phyloP scores from a whole-genome alignment of 2,888 invertebrate genomes.

The Scotopteryx bipunctaria region DNA sequence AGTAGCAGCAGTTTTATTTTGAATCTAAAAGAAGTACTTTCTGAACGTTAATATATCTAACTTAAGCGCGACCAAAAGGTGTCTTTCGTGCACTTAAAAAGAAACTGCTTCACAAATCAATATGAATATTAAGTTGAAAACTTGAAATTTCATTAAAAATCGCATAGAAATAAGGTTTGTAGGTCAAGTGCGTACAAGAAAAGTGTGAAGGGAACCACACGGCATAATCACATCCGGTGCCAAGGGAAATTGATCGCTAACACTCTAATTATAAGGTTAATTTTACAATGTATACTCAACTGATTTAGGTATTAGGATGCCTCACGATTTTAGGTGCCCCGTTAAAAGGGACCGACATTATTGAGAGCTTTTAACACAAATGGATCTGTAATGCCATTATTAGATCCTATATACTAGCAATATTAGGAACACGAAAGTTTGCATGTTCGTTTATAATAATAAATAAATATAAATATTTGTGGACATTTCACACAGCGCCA shows the following conservation, averaged over 20 bases:
- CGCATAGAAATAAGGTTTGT: constrained; percentile 50
- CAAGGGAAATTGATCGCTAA: constrained; percentile 17
- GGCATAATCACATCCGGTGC: constrained; percentile 27
- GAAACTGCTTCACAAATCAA: constrained; percentile 1
- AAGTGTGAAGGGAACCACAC: constrained; percentile 23
- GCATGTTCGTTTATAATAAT: no score
- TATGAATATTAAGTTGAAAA: constrained; percentile 22
- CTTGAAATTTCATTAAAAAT: constrained; percentile 45
- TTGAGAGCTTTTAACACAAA: constrained; percentile 58
- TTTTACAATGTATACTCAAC: constrained; percentile 12
- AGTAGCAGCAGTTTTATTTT: no score
- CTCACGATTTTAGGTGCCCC: constrained; percentile 45
- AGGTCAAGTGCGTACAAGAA: constrained; percentile 55
- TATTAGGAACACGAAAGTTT: no score
- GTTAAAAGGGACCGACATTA: constrained; percentile 52
- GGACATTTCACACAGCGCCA: no score
- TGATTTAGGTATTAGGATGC: constrained; percentile 40
- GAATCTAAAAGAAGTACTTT: no score
- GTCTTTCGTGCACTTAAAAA: no score
- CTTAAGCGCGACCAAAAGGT: no score
- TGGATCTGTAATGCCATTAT: constrained; percentile 50
- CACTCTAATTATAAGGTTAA: constrained; percentile 3
- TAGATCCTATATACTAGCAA: constrained; percentile 37
- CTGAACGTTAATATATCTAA: no score
- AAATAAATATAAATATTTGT: no score